Evolutionary conservation across 2,113 vertebrate genomes (phyloP).

Genomic region (Archocentrus centrarchus): DNA sequence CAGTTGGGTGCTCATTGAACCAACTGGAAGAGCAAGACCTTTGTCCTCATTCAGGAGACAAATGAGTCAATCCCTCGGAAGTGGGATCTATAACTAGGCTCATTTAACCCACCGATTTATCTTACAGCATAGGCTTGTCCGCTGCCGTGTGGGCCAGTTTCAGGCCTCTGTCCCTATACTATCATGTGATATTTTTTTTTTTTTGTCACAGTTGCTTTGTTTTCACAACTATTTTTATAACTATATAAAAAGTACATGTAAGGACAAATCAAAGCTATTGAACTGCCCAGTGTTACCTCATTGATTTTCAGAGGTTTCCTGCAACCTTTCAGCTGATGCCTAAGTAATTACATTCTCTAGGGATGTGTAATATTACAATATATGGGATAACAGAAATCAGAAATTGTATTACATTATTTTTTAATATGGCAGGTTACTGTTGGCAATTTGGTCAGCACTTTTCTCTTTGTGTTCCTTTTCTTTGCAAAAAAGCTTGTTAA

Average conservation of each 20-base stretch:
- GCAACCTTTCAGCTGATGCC: not conserved
- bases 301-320: slow-evolving; percentile 43
- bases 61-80: slow-evolving; percentile 62
- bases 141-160: not conserved
- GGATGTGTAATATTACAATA: not conserved
- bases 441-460: not conserved
- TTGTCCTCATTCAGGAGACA: slow-evolving; percentile 57
- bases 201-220: not conserved
- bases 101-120: slow-evolving; percentile 13
- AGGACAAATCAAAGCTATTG: slow-evolving; percentile 1
- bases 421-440: not conserved
- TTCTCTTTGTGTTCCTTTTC: not conserved
- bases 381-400: not conserved
- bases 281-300: not conserved
- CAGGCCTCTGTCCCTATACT: not conserved
- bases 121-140: not conserved
- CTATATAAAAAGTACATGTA: not conserved
- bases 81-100: slow-evolving; percentile 55
- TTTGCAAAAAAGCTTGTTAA: not conserved
- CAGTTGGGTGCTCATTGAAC: slow-evolving; percentile 65
- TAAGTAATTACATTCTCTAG: slow-evolving; percentile 9
- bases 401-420: not conserved
- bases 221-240: not conserved
- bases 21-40: slow-evolving; percentile 49
- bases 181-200: not conserved